phyloP scores from a whole-genome alignment of 2,113 vertebrate genomes.

The Syrmaticus mikado region DNA sequence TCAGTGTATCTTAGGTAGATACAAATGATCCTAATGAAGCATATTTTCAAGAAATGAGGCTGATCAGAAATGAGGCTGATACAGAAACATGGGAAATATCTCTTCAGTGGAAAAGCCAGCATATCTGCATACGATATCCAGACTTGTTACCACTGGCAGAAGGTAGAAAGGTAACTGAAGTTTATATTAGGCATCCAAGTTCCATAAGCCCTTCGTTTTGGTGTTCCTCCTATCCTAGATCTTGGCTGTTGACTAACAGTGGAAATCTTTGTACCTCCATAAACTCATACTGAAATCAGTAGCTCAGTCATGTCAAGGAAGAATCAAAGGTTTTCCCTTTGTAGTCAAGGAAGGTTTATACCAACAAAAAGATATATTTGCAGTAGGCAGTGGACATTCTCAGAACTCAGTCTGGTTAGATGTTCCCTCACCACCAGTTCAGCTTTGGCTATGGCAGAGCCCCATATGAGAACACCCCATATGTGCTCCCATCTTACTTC shows the following conservation, averaged over 20 bases:
- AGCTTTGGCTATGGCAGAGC: background rate
- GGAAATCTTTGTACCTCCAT: background rate
- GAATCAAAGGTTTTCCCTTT: background rate
- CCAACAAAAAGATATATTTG: background rate
- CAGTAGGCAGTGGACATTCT: background rate
- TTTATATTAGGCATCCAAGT: background rate
- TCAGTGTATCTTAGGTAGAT: background rate
- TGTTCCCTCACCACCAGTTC: background rate
- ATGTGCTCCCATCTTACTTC: background rate
- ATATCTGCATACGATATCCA: background rate
- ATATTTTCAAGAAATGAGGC: background rate
- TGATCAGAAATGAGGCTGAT: background rate
- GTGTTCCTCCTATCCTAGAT: background rate
- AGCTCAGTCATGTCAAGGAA: background rate
- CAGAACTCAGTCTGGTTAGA: background rate
- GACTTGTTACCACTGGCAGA: background rate
- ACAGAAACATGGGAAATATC: background rate
- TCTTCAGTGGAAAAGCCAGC: background rate
- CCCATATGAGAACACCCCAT: background rate
- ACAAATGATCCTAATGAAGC: background rate
- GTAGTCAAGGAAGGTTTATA: background rate
- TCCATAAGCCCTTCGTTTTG: background rate
- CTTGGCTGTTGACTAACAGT: fast-evolving
- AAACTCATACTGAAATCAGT: background rate
- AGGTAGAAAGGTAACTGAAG: background rate